phyloP scores from a whole-genome alignment of 2,888 invertebrate genomes.

The Pilophorus perplexus region DNA sequence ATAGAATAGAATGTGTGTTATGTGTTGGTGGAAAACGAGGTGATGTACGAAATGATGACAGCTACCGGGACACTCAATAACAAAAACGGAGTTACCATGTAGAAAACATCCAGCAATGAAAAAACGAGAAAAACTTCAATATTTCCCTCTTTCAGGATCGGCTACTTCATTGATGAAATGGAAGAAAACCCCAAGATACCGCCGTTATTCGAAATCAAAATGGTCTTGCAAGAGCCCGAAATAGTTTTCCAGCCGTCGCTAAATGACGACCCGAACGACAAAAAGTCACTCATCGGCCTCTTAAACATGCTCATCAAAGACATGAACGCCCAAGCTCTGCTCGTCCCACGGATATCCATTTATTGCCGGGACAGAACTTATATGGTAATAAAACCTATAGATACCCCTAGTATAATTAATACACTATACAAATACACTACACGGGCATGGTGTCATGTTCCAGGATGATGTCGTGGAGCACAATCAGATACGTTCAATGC shows the following conservation, averaged over 20 bases:
- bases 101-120: no score
- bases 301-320: constrained; percentile 71
- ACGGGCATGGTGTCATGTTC: no score
- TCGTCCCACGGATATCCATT: constrained; percentile 67
- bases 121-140: no score
- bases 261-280: constrained; percentile 60
- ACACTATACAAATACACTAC: no score
- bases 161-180: constrained; percentile 63
- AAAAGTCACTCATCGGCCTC: constrained; percentile 63
- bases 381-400: constrained; percentile 43
- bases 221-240: constrained; percentile 70
- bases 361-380: constrained; percentile 44
- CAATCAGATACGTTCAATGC: constrained; percentile 60
- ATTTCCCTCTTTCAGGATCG: no score
- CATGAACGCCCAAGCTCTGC: constrained; percentile 69
- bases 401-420: no score
- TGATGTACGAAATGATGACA: no score
- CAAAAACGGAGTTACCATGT: no score
- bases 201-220: constrained; percentile 73
- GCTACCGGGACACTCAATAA: no score
- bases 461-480: constrained; percentile 61
- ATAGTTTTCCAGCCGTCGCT: constrained; percentile 73
- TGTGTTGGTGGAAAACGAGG: no score
- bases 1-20: no score
- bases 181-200: constrained; percentile 58